These are phyloP conservation scores for Muntiacus muntjak DNA, from an alignment of 2,113 vertebrate species.

Conservation along the genomic window DNA sequence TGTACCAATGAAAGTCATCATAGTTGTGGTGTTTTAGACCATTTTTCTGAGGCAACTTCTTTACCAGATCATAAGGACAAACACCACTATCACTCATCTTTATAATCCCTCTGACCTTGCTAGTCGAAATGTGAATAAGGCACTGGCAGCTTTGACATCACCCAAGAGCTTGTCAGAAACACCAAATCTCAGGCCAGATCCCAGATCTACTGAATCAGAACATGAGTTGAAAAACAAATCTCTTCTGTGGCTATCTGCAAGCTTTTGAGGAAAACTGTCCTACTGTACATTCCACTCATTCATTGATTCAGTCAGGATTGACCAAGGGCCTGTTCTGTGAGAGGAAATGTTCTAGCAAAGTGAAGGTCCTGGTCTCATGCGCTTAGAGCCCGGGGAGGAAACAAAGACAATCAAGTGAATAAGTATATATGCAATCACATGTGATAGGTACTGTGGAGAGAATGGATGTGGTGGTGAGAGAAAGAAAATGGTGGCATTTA, in stretches of 20 bases:
- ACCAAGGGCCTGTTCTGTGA: neutral
- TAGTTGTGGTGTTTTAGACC: neutral
- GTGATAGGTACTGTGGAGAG: neutral
- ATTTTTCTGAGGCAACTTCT: neutral
- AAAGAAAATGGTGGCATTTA: neutral
- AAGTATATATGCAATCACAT: neutral
- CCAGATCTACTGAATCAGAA: neutral
- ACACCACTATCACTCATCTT: neutral
- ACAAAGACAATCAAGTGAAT: neutral
- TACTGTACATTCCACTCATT: neutral
- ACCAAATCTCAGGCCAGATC: neutral
- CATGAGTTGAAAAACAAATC: neutral
- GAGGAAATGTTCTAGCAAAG: neutral
- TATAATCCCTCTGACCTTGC: neutral
- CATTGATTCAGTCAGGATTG: neutral
- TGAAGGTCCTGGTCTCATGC: neutral
- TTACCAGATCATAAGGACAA: neutral
- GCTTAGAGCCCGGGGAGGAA: neutral
- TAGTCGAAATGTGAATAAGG: neutral
- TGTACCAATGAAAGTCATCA: neutral
- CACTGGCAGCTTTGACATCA: neutral
- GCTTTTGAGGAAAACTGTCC: neutral
- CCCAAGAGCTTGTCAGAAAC: neutral
- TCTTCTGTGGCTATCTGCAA: neutral
- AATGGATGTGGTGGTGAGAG: neutral